Conservation (phyloP, 2,888 invertebrate species). For the Drosophila melanocephala region DNA sequence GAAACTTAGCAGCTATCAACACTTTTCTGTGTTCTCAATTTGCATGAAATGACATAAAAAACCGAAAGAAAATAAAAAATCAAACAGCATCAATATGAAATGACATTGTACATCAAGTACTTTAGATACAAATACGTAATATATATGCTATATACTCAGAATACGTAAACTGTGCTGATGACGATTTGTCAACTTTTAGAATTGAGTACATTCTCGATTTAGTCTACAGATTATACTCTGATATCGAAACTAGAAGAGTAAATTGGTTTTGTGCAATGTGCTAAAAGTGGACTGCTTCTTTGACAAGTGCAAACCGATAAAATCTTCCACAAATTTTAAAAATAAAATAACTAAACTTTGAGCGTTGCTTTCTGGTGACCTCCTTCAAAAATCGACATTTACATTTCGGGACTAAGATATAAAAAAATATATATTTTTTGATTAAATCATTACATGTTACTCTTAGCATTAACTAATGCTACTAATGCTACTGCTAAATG, state of each 20-base stretch:
- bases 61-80: neutral
- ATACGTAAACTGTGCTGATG: constrained; percentile 12
- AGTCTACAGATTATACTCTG: neutral
- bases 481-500: neutral
- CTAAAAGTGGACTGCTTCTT: neutral
- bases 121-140: constrained; percentile 18
- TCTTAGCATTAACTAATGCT: neutral
- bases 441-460: neutral
- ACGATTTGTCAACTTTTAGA: neutral
- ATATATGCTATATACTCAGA: neutral
- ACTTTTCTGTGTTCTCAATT: constrained; percentile 59
- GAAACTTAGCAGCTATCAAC: constrained; percentile 57
- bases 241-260: neutral
- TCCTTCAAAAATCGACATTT: too few species aligned
- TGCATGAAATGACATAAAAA: constrained; percentile 53
- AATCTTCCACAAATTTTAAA: neutral
- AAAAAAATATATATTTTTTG: neutral
- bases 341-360: neutral
- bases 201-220: neutral
- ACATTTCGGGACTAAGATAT: neutral
- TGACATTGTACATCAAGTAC: constrained; percentile 7
- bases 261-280: neutral
- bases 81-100: constrained; percentile 4
- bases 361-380: neutral
- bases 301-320: neutral